Base-by-base conservation (phyloP, 1,140 invertebrate species). In the Carposina sasakii region DNA sequence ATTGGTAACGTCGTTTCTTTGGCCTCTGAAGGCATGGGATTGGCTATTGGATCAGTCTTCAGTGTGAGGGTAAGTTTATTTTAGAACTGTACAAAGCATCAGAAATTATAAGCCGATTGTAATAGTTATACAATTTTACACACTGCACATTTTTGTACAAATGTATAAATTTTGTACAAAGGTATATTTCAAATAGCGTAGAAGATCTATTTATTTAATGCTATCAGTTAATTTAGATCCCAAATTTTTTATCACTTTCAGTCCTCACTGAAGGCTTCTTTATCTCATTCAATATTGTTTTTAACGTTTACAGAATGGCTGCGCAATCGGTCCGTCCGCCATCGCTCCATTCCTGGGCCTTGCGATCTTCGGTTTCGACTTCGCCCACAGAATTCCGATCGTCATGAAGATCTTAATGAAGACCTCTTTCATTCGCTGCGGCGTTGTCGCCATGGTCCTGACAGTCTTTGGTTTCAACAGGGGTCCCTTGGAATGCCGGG, bases 331-430 rank as follows among this genome's bases (percentile, higher is more conserved):
- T 3, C 89, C 90, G 1, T 63, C 88, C 44, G 71, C 87, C 0
- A 88, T 90, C 15, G 90, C 89, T 0, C 89, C 89, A 0, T 87
- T 90, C 40, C 86, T 91, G 26, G 89, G 89, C 1, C 69, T 91
- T 9, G 89, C 88, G 0, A 87, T 90, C 22, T 90, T 90, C 57
- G 90, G 90, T 0, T 90, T 90, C 54, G 90, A 91, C 66, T 90
- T 90, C 76, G 89, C 89, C 0, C 78, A 86, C 19, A 76, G 85
- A 20, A 89, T 91, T 15, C 84, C 89, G 0, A 71, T 81, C 16
- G 54, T 84, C 9, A 89, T 90, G 86, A 85, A 87, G 48, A 62
- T 88, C 1, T 46, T 90, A 0, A 89, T 91, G 87, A 89, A 89
- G 60, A 83, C 85, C 1, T 90, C 88, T 24, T 90, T 90, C 67